Percentiles rank a stretch among this genome's conserved stretches.
phyloP scores from a whole-genome alignment of 2,888 invertebrate genomes.

The Cephus runcator region DNA sequence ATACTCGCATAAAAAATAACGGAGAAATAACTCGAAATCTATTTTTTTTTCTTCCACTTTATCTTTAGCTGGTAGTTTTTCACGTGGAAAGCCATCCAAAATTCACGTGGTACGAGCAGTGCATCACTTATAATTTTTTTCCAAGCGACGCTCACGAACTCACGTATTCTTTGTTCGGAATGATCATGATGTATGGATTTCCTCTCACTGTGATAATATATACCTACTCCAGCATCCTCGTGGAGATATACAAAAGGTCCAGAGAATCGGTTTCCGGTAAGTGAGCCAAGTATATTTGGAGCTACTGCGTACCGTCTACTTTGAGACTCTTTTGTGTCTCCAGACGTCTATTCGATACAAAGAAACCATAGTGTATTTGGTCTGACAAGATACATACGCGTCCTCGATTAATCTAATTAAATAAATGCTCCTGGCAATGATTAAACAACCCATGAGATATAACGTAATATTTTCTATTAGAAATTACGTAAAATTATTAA shows the following conservation, averaged over 20 bases:
- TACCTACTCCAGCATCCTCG: constrained; percentile 88
- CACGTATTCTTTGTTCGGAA: constrained; percentile 83
- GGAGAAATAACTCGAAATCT: background rate
- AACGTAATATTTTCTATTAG: background rate
- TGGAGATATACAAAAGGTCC: constrained; percentile 83
- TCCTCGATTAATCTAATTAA: background rate
- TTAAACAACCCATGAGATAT: background rate
- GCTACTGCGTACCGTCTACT: background rate
- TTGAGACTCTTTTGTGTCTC: background rate
- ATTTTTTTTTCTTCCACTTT: constrained; percentile 16
- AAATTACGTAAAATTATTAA: background rate
- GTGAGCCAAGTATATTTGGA: constrained; percentile 21
- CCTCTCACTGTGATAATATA: constrained; percentile 87
- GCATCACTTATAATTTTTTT: constrained; percentile 87
- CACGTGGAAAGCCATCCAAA: constrained; percentile 87
- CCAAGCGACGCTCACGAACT: constrained; percentile 78
- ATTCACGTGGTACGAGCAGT: constrained; percentile 87
- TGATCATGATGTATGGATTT: constrained; percentile 88
- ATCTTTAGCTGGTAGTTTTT: constrained; percentile 80
- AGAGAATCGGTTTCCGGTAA: constrained; percentile 71
- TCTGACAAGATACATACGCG: background rate
- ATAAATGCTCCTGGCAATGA: background rate
- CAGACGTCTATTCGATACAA: background rate
- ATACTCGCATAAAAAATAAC: background rate
- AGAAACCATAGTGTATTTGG: background rate